A percentile compares a stretch with the other conserved stretches of the same genome.
phyloP scores from a whole-genome alignment of 2,113 vertebrate genomes.

The Agapornis roseicollis region DNA sequence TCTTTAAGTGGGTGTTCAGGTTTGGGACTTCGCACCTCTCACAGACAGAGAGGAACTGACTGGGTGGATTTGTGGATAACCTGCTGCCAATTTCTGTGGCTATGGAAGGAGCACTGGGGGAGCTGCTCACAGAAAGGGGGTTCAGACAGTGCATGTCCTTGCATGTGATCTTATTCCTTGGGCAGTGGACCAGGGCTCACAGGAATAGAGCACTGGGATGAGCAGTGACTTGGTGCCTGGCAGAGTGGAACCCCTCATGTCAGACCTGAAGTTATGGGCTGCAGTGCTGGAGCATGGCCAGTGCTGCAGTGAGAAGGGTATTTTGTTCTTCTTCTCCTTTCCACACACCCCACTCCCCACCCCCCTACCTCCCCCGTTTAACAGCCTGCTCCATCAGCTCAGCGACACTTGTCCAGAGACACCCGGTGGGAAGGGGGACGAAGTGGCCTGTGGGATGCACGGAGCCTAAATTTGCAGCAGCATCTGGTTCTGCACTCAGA shows the following conservation, averaged over 20 bases:
- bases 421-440: not conserved
- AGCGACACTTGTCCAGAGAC: not conserved
- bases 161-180: not conserved
- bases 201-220: accelerated
- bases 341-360: not conserved
- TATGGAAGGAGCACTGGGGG: accelerated
- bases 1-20: not conserved
- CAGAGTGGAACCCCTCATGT: not conserved
- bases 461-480: not conserved
- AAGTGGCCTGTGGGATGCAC: accelerated
- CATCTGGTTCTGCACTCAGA: not conserved
- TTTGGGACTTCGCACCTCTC: not conserved
- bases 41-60: not conserved
- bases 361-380: not conserved
- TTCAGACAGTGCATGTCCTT: not conserved
- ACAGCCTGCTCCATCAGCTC: not conserved
- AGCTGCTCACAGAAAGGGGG: not conserved
- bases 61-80: not conserved
- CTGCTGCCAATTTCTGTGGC: not conserved
- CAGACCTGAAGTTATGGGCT: not conserved
- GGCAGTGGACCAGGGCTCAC: accelerated
- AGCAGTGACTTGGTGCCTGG: not conserved
- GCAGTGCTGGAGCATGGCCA: accelerated
- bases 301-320: not conserved
- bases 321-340: not conserved